These are phyloP conservation scores for Prosopocoilus inquinatus DNA, from an alignment of 2,888 invertebrate genomes.

Conservation along the genomic window DNA sequence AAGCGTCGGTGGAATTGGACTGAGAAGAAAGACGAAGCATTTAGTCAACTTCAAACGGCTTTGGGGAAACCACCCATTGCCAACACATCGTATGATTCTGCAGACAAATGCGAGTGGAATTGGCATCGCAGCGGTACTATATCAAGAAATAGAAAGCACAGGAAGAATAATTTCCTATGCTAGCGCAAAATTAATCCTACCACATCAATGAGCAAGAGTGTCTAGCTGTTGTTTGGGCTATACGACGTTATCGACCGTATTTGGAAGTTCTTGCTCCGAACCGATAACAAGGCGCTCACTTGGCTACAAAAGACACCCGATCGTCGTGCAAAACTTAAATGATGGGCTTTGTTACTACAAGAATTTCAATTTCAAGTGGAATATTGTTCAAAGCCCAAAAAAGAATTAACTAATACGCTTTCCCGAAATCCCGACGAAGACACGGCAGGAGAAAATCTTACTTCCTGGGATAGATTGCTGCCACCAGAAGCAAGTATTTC, in stretches of 20 bases:
- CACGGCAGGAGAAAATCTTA: no score
- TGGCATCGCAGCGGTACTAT: conserved; percentile 31
- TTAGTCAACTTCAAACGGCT: conserved; percentile 19
- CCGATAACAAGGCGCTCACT: conserved; percentile 26
- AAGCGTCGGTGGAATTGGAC: conserved; percentile 24
- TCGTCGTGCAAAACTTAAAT: conserved; percentile 15
- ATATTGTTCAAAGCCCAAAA: conserved; percentile 24
- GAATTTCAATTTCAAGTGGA: conserved; percentile 27
- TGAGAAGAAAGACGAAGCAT: conserved; percentile 13
- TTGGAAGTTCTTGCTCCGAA: conserved; percentile 29
- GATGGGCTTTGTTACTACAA: conserved; percentile 24
- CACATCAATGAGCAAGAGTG: conserved; percentile 33
- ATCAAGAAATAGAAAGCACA: conserved; percentile 18
- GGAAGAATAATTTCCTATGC: conserved; percentile 25
- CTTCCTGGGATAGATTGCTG: no score
- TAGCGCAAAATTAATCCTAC: conserved; percentile 23
- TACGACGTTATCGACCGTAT: conserved; percentile 26
- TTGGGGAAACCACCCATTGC: conserved; percentile 8
- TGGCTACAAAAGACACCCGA: conserved; percentile 24
- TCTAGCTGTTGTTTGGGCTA: conserved; percentile 30
- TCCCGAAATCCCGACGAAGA: conserved; percentile 16
- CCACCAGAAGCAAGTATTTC: no score
- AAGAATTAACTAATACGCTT: conserved; percentile 23
- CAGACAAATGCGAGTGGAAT: conserved; percentile 28
- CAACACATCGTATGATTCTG: conserved; percentile 19